These are phyloP conservation scores for Prochilodus magdalenae DNA, from an alignment of 2,113 vertebrate species.

Conservation along the genomic window DNA sequence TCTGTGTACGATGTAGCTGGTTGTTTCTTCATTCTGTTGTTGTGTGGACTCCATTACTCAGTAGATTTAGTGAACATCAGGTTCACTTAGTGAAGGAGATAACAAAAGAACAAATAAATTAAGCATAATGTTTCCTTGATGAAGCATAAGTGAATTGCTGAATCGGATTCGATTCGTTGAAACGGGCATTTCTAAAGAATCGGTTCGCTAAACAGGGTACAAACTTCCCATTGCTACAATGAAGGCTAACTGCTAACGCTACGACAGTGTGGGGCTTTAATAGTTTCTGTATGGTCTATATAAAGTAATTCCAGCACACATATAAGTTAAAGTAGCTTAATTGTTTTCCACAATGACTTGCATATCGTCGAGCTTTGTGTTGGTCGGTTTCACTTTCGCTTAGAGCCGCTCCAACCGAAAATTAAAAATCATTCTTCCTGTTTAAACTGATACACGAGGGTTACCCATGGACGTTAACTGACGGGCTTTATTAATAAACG, in stretches of 20 bases:
- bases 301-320: not conserved
- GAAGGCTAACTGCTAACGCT: no score
- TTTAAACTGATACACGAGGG: not conserved
- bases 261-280: no score
- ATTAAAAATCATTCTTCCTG: not conserved
- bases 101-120: not conserved
- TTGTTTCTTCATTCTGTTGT: no score
- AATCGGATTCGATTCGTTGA: not conserved
- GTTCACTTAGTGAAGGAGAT: not conserved
- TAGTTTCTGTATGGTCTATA: not conserved
- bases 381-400: slow-evolving; percentile 3
- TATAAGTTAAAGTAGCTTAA: not conserved
- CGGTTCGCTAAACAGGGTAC: not conserved
- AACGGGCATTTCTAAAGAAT: not conserved
- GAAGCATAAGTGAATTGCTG: not conserved
- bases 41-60: no score
- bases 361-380: not conserved
- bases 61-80: no score
- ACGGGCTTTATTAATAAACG: no score
- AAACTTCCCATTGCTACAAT: no score
- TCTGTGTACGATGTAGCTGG: no score
- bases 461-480: no score
- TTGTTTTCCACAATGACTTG: slow-evolving; percentile 9
- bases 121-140: not conserved
- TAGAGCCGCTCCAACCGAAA: not conserved